phyloP scores from a whole-genome alignment of 35 echinoderm and acorn worm species.

The Patiria miniata region DNA sequence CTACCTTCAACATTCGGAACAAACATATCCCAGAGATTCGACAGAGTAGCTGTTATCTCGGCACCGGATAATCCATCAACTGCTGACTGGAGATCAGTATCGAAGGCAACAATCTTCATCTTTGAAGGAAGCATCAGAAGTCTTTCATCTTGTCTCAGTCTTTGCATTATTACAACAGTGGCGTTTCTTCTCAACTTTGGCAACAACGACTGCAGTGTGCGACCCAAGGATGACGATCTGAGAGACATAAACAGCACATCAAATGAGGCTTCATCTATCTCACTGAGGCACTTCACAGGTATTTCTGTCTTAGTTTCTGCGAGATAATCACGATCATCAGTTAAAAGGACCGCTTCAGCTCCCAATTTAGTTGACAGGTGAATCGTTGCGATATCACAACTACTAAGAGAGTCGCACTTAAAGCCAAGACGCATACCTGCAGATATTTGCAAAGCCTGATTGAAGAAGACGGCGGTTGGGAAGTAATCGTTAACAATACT shows the following conservation, averaged over 20 bases:
- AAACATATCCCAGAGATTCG: conserved; percentile 22
- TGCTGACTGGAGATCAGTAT: background rate
- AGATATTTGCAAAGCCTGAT: background rate
- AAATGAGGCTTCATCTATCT: background rate
- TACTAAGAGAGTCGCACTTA: background rate
- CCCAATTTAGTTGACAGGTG: background rate
- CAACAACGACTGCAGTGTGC: background rate
- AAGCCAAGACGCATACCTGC: background rate
- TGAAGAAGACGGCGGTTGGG: background rate
- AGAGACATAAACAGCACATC: conserved; percentile 6
- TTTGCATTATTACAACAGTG: conserved; percentile 21
- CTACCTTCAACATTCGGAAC: background rate
- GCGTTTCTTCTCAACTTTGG: conserved; percentile 8
- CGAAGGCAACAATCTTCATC: conserved; percentile 9
- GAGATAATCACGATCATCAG: background rate
- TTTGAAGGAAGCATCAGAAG: background rate
- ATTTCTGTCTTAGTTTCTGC: background rate
- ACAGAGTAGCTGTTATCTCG: background rate
- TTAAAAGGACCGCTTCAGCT: background rate
- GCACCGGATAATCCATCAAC: background rate
- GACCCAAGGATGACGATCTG: background rate
- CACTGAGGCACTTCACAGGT: background rate
- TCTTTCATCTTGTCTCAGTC: too few species aligned
- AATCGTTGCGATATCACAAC: background rate
- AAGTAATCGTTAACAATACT: conserved; percentile 8